Conservation (phyloP, 2,113 vertebrate species). For the Cardinalis cardinalis region DNA sequence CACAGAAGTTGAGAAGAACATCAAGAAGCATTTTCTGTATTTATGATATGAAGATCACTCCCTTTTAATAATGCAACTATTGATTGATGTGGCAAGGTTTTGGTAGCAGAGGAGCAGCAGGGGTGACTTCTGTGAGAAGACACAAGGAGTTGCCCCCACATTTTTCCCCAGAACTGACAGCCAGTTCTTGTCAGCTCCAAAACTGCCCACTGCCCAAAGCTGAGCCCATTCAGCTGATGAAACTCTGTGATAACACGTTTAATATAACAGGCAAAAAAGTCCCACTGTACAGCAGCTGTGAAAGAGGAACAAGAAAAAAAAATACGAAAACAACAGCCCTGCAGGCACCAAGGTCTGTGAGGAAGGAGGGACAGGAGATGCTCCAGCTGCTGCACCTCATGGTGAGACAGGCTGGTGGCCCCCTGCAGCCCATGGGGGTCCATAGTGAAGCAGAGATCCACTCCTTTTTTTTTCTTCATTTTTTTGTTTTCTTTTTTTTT, state of each 20-base stretch:
- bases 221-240: background rate
- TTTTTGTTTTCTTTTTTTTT: no score
- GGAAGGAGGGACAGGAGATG: background rate
- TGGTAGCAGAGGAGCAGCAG: background rate
- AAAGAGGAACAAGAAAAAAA: background rate
- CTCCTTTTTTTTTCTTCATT: background rate
- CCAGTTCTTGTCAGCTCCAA: background rate
- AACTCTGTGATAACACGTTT: background rate
- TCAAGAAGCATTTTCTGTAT: background rate
- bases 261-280: background rate
- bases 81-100: background rate
- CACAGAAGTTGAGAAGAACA: background rate
- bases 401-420: background rate
- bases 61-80: background rate
- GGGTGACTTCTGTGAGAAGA: background rate
- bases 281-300: background rate
- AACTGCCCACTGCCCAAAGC: background rate
- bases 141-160: background rate
- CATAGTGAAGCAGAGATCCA: background rate
- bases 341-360: background rate
- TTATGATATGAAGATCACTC: background rate
- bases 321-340: background rate
- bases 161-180: background rate
- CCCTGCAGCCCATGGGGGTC: background rate
- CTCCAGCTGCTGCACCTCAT: accelerated